Evolutionary conservation across 2,113 vertebrate genomes (phyloP).

Genomic region (Nothoprocta perdicaria): DNA sequence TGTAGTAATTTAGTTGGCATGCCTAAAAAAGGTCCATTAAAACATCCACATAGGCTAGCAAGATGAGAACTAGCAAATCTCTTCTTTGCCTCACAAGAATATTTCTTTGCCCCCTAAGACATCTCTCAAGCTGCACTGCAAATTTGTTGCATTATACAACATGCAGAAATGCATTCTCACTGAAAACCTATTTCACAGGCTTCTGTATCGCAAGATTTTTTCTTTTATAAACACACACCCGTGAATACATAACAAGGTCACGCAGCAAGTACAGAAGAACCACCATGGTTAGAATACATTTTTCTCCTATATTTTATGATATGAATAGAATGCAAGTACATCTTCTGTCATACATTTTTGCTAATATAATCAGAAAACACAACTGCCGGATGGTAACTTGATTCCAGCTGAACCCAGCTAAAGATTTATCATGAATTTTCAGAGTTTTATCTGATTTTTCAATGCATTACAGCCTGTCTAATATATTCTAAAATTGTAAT

Average conservation of each 20-base stretch:
- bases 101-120: not conserved
- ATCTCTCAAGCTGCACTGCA: not conserved
- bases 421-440: not conserved
- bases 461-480: not conserved
- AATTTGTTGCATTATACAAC: not conserved
- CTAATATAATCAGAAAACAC: not conserved
- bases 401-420: not conserved
- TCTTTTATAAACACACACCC: not conserved
- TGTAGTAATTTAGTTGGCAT: not conserved
- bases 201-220: not conserved
- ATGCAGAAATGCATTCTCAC: not conserved
- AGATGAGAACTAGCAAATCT: not conserved
- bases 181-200: not conserved
- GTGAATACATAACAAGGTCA: not conserved
- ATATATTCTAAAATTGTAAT: not conserved
- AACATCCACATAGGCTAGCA: not conserved
- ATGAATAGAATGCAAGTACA: not conserved
- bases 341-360: not conserved
- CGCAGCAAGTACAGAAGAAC: not conserved
- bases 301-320: not conserved
- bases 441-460: not conserved
- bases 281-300: not conserved
- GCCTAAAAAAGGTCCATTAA: not conserved
- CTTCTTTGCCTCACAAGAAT: not conserved
- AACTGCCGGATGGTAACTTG: not conserved